phyloP scores from a whole-genome alignment of 1,140 invertebrate genomes.

The Berghia stephanieae region DNA sequence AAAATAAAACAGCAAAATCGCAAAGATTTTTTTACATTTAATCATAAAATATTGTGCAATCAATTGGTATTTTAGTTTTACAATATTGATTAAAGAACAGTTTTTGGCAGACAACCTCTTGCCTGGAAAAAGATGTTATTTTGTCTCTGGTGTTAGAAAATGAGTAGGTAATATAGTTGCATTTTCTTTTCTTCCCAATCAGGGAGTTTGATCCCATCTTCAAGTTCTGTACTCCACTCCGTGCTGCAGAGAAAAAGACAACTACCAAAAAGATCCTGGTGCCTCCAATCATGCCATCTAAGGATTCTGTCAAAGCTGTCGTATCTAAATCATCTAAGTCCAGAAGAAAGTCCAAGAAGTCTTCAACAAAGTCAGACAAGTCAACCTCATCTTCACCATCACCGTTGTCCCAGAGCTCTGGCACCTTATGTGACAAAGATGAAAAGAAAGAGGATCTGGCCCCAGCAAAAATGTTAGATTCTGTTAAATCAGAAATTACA shows the following conservation, averaged over 20 bases:
- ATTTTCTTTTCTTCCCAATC: slow-evolving; percentile 69
- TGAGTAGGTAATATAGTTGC: not conserved
- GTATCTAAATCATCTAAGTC: not conserved
- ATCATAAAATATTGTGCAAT: too few species aligned
- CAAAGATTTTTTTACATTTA: too few species aligned
- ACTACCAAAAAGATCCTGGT: slow-evolving; percentile 58
- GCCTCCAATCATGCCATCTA: slow-evolving; percentile 33
- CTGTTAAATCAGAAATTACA: too few species aligned
- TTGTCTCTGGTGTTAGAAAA: too few species aligned
- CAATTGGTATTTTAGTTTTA: too few species aligned
- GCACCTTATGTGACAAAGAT: not conserved
- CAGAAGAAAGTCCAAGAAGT: not conserved
- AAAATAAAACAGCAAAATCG: too few species aligned
- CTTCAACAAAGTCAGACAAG: not conserved
- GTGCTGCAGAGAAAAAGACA: slow-evolving; percentile 45
- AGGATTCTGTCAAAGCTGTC: not conserved
- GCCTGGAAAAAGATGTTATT: too few species aligned
- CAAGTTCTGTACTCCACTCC: slow-evolving; percentile 77
- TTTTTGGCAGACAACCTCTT: too few species aligned
- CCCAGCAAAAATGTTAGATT: not conserved
- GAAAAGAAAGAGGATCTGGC: not conserved
- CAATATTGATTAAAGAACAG: too few species aligned
- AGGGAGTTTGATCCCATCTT: slow-evolving; percentile 84
- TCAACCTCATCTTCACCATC: not conserved
- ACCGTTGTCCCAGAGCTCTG: too few species aligned